Percentiles rank a stretch among this genome's conserved stretches.
phyloP scores from a whole-genome alignment of 2,113 vertebrate genomes.

The Eonycteris spelaea region DNA sequence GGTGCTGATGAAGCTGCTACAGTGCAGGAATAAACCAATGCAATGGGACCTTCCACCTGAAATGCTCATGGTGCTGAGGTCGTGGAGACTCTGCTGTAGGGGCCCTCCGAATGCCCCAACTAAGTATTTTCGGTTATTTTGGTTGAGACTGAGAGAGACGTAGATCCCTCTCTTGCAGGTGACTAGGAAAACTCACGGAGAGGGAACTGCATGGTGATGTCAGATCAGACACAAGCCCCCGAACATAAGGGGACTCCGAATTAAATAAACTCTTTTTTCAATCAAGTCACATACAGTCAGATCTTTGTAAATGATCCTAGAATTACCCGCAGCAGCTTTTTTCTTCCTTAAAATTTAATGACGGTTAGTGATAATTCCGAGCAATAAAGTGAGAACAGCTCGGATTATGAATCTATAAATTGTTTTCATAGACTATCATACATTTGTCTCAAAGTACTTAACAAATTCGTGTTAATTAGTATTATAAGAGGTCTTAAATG shows the following conservation, averaged over 20 bases:
- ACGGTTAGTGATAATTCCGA: neutral
- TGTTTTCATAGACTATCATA: neutral
- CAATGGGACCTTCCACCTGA: neutral
- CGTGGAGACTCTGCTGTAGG: neutral
- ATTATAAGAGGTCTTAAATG: neutral
- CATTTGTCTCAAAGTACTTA: neutral
- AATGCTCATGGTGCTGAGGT: neutral
- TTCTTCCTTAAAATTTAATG: neutral
- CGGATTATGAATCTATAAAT: neutral
- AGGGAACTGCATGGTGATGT: neutral
- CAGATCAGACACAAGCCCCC: neutral
- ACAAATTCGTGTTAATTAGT: neutral
- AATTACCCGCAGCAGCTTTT: neutral
- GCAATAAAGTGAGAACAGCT: neutral
- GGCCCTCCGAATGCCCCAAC: accelerated
- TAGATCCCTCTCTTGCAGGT: neutral
- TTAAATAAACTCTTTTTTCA: neutral
- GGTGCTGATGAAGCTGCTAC: accelerated
- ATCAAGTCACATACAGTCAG: neutral
- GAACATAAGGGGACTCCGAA: neutral
- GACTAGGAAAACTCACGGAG: neutral
- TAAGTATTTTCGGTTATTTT: neutral
- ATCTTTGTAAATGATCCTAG: neutral
- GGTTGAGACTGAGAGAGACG: neutral
- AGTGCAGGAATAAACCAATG: neutral